phyloP scores from a whole-genome alignment of 2,888 invertebrate genomes.

The Serripes groenlandicus region DNA sequence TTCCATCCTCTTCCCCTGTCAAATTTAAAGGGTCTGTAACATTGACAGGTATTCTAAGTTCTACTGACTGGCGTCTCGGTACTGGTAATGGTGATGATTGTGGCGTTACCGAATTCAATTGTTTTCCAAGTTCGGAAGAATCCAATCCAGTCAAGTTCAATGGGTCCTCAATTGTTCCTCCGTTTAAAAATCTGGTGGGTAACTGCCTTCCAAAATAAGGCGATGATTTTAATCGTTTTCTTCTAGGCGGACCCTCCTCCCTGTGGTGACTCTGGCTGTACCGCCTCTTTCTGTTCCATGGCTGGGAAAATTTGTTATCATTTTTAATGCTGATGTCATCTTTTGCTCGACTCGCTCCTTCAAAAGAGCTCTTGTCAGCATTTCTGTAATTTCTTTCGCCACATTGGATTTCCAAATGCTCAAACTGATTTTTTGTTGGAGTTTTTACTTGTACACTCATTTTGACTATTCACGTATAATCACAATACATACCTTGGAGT shows the following conservation, averaged over 20 bases:
- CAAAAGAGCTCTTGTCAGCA: slow-evolving; percentile 24
- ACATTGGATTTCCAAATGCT: slow-evolving; percentile 76
- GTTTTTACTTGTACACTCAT: slow-evolving; percentile 84
- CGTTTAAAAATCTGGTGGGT: slow-evolving; percentile 96
- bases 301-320: slow-evolving; percentile 58
- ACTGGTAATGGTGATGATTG: slow-evolving; percentile 96
- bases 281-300: slow-evolving; percentile 61
- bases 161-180: slow-evolving; percentile 98
- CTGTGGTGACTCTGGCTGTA: slow-evolving; percentile 57
- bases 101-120: slow-evolving; percentile 94
- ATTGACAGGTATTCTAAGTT: slow-evolving; percentile 97
- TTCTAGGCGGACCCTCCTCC: slow-evolving; percentile 45
- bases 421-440: slow-evolving; percentile 79
- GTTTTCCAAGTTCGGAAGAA: slow-evolving; percentile 85
- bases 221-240: slow-evolving; percentile 67
- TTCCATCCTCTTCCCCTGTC: slow-evolving; percentile 83
- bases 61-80: slow-evolving; percentile 92
- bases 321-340: slow-evolving; percentile 53
- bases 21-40: slow-evolving; percentile 96
- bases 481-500: too few relatives aligned
- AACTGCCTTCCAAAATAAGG: slow-evolving; percentile 89
- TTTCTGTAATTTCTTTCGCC: slow-evolving; percentile 85
- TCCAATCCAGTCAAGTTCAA: slow-evolving; percentile 96
- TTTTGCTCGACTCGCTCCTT: slow-evolving; percentile 32
- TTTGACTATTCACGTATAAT: too few relatives aligned